Evolutionary conservation across 1,140 invertebrate genomes (phyloP), one percentile per base, ranked within the genome.

Genomic region (Tyrophagus putrescentiae): DNA sequence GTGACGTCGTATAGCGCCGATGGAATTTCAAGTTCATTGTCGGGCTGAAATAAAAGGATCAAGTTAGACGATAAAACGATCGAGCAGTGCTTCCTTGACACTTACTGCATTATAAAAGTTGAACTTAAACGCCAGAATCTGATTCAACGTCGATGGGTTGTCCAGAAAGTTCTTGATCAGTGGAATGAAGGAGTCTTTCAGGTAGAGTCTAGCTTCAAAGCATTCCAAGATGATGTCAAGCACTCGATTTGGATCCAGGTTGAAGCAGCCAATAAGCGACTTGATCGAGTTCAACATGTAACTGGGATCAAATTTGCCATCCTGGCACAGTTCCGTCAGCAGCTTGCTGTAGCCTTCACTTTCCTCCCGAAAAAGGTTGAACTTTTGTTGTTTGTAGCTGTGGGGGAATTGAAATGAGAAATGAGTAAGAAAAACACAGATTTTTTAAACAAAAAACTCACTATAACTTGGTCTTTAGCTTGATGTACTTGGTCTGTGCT

Each of bases 331-430:
- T 76, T 98, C 94, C n/a, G 88, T 84, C 36, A 98, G 84, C 5
- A 98, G 76, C 74, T 99, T 99, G 4, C 93, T 85, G 76, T 94
- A 99, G 4, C 96, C 96, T 80, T 99, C 96, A 76, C 85, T 94
- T 75, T 98, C 96, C 77, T 99, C 96, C 53, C 94, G 79, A 69
- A 97, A 88, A 61, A 99, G 77, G 77, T 99, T 99, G 72, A 97
- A 99, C 69, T 98, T 98, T 65, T 93, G 82, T 72, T 98, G 96
- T 72, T 98, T 98, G 72, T 98, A 99, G 73, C 92, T 97, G 73
- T 64, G 31, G 59, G 41, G 33, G 23, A 28, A 44, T 21, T 62
- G 44, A 48, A 21, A 32, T 18, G n/a, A 45, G 50, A 4, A 18
- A 29, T 21, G 29, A 41, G 5, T 56, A 33, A 28, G 23, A 33